phyloP scores from a whole-genome alignment of 2,888 invertebrate species.

The Steinernema scapterisci region DNA sequence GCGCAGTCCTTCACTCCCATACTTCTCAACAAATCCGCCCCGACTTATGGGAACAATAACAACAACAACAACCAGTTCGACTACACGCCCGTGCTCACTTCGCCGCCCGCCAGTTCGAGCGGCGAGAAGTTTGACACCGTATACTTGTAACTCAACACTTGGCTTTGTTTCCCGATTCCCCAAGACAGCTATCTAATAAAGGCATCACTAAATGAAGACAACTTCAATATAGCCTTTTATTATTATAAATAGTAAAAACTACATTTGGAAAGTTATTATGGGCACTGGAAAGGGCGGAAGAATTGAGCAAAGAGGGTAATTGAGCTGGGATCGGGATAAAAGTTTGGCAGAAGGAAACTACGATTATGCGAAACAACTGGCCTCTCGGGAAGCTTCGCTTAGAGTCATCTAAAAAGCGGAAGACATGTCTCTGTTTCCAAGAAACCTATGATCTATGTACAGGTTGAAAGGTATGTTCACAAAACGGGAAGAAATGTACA shows the following conservation, averaged over 20 bases:
- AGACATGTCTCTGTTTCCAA: background rate
- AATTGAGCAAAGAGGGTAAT: conserved; percentile 8
- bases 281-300: background rate
- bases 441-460: conserved; percentile 20
- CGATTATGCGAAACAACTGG: background rate
- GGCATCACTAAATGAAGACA: too few species aligned
- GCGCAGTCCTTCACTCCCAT: conserved; percentile 8
- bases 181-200: too few species aligned
- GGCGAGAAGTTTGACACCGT: conserved; percentile 24
- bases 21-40: conserved; percentile 1
- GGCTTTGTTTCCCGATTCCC: too few species aligned
- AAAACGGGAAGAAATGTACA: background rate
- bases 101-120: conserved; percentile 14
- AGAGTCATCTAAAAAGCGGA: conserved; percentile 12
- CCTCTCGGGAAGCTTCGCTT: background rate
- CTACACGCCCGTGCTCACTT: conserved; percentile 12
- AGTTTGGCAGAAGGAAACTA: background rate
- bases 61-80: conserved; percentile 19
- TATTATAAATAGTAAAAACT: background rate
- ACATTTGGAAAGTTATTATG: background rate
- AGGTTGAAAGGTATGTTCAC: background rate
- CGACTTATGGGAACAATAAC: background rate
- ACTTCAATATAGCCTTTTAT: too few species aligned
- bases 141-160: background rate
- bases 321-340: background rate